Conservation (phyloP, 1,140 invertebrate genomes). For the Cotesia vestalis region DNA sequence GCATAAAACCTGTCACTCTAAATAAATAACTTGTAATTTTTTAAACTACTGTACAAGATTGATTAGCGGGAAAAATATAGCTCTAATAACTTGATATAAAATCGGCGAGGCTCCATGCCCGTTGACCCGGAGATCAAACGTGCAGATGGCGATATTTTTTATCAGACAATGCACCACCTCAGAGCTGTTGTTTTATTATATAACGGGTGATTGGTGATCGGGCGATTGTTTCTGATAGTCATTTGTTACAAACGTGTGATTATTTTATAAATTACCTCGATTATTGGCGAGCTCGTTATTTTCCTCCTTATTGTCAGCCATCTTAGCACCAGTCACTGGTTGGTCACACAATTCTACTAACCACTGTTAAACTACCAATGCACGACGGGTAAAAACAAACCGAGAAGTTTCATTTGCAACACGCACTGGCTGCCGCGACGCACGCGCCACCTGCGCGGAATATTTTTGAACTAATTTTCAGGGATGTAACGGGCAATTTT, state of each 20-base stretch:
- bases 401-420: conserved; percentile 43
- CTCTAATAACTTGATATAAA: conserved; percentile 12
- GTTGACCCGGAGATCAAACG: conserved; percentile 35
- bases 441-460: conserved; percentile 31
- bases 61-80: conserved; percentile 11
- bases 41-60: background rate
- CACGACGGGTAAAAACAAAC: conserved; percentile 64
- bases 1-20: background rate
- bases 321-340: conserved; percentile 69
- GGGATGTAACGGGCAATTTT: background rate
- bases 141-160: conserved; percentile 54
- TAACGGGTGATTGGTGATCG: background rate
- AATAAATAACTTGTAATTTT: background rate
- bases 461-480: background rate
- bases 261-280: conserved; percentile 64
- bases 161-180: conserved; percentile 36
- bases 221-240: conserved; percentile 18
- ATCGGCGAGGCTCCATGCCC: conserved; percentile 40
- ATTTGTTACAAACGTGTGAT: conserved; percentile 31
- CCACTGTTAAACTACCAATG: conserved; percentile 47
- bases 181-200: background rate
- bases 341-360: conserved; percentile 16
- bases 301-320: conserved; percentile 71
- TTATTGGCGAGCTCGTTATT: conserved; percentile 67
- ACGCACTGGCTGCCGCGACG: conserved; percentile 32